These are phyloP conservation scores for Falco rusticolus DNA, from an alignment of 2,797 vertebrate genomes.

Conservation along the genomic window DNA sequence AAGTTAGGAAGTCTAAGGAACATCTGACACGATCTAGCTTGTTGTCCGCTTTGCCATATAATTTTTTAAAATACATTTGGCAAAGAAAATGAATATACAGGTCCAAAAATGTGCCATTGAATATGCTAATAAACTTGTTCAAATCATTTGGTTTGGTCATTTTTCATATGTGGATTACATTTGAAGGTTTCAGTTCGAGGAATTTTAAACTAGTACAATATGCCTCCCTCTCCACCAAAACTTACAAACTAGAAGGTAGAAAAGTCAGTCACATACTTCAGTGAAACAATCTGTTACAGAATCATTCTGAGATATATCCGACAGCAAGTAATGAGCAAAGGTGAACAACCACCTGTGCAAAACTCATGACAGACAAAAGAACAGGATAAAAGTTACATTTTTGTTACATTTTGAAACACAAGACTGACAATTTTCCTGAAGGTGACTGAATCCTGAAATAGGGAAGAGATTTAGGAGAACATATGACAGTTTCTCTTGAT, in stretches of 20 bases:
- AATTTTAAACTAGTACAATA: neutral
- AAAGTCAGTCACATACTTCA: neutral
- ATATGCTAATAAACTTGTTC: neutral
- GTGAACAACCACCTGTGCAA: neutral
- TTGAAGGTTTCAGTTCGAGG: neutral
- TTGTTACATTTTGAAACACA: neutral
- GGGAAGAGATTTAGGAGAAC: neutral
- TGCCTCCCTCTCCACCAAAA: neutral
- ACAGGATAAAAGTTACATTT: neutral
- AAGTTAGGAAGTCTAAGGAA: neutral
- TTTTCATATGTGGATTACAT: neutral
- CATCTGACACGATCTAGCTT: neutral
- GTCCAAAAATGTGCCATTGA: neutral
- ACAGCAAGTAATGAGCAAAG: neutral
- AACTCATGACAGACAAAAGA: neutral
- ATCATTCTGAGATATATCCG: neutral
- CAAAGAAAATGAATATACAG: neutral
- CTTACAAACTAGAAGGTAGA: neutral
- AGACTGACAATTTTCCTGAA: neutral
- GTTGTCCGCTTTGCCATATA: neutral
- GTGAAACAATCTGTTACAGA: neutral
- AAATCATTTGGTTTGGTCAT: neutral
- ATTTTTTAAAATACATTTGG: neutral
- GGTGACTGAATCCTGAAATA: neutral
- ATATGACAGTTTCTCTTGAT: neutral